Conservation (phyloP, 2,888 invertebrate genomes). For the Helicoverpa assulta region DNA sequence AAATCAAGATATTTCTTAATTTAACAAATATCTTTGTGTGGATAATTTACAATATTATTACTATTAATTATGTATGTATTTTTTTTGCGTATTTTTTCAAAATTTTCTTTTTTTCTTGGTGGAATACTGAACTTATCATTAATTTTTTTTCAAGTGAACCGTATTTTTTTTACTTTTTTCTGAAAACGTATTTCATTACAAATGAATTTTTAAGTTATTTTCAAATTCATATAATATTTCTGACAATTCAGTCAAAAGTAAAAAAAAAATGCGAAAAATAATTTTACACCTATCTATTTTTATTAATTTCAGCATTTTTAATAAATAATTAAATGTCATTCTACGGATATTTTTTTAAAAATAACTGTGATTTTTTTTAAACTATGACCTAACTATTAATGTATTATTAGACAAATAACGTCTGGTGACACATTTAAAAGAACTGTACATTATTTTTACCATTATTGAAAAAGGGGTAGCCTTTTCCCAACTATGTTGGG, state of each 20-base stretch:
- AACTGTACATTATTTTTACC: too few relatives aligned
- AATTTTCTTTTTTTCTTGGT: constrained; percentile 44
- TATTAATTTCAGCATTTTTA: background rate
- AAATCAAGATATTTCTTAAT: constrained; percentile 44
- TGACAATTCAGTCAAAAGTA: background rate
- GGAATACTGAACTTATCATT: constrained; percentile 51
- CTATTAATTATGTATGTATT: constrained; percentile 10
- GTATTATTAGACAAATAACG: background rate
- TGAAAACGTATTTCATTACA: too few relatives aligned
- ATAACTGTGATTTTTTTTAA: background rate
- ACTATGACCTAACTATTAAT: background rate
- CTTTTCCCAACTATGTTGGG: too few relatives aligned
- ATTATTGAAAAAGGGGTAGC: too few relatives aligned
- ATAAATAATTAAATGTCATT: background rate
- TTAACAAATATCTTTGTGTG: constrained; percentile 49
- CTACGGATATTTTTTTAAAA: background rate
- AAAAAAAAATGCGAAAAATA: background rate
- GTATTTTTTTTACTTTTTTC: constrained; percentile 24
- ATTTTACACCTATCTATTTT: background rate
- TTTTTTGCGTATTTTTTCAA: constrained; percentile 46
- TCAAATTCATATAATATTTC: background rate
- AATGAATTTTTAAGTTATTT: too few relatives aligned
- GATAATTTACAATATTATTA: constrained; percentile 32
- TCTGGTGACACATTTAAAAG: background rate
- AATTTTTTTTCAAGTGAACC: constrained; percentile 5